Evolutionary conservation across 2,113 vertebrate species (phyloP).

Genomic region (Brachionichthys hirsutus): DNA sequence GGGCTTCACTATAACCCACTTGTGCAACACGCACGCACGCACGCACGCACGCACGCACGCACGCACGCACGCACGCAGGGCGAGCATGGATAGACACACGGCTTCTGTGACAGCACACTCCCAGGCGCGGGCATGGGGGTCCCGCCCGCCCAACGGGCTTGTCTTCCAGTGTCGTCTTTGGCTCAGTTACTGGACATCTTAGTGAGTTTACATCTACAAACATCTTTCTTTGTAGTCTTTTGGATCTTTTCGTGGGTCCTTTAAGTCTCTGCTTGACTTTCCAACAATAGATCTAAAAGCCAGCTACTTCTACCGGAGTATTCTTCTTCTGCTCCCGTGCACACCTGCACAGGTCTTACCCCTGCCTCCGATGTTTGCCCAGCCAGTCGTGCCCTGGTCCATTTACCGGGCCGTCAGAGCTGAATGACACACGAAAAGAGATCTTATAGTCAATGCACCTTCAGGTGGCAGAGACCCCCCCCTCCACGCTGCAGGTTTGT

Average conservation of each 20-base stretch:
- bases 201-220: no score
- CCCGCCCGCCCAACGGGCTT: not conserved
- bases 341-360: conserved; percentile 7
- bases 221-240: not conserved
- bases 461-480: not conserved
- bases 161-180: no score
- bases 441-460: conserved; percentile 1
- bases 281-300: not conserved
- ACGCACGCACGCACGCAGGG: not conserved
- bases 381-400: conserved; percentile 20
- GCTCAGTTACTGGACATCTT: no score
- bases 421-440: conserved; percentile 27
- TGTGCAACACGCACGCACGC: not conserved
- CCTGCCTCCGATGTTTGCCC: conserved; percentile 17
- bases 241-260: not conserved
- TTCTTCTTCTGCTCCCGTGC: conserved; percentile 1
- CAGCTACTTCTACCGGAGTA: not conserved
- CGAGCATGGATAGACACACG: not conserved
- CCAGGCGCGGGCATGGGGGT: conserved; percentile 5
- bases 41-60: not conserved
- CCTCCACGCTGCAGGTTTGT: conserved; percentile 19
- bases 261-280: not conserved
- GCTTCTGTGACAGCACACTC: not conserved
- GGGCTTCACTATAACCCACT: conserved; percentile 18
- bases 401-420: conserved; percentile 6